Evolutionary conservation across 2,113 vertebrate genomes (phyloP).

Genomic region (Reinhardtius hippoglossoides): DNA sequence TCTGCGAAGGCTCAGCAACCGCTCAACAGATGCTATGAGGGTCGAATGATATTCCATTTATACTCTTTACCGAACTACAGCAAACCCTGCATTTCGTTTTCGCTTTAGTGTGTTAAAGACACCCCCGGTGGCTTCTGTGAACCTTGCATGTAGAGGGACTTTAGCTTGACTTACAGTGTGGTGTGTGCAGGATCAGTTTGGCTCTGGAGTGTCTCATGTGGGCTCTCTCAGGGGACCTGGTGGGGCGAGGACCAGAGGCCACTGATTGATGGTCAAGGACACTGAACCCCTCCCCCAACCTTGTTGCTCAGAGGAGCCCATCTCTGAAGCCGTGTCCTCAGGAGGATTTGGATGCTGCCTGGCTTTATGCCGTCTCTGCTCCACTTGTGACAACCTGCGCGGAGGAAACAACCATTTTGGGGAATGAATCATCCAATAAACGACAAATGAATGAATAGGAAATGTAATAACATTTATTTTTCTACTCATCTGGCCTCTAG

Average conservation of each 20-base stretch:
- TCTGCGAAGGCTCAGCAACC: constrained; percentile 22
- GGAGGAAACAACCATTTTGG: constrained; percentile 49
- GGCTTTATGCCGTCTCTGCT: constrained; percentile 51
- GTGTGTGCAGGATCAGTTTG: constrained; percentile 64
- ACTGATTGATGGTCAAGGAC: constrained; percentile 85
- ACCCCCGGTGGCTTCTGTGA: constrained; percentile 52
- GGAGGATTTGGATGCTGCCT: constrained; percentile 69
- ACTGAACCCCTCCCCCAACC: constrained; percentile 69
- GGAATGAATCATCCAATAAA: constrained; percentile 47
- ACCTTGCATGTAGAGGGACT: constrained; percentile 59
- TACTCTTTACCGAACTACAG: constrained; percentile 4
- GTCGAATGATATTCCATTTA: constrained; percentile 19
- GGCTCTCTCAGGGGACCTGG: constrained; percentile 63
- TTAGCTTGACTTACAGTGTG: constrained; percentile 61
- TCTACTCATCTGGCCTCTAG: background rate
- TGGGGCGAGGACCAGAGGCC: constrained; percentile 72
- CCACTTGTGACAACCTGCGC: constrained; percentile 45
- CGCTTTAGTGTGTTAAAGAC: constrained; percentile 41
- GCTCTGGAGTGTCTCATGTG: constrained; percentile 69
- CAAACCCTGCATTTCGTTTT: constrained; percentile 8
- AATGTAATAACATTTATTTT: constrained; percentile 3
- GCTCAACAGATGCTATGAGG: constrained; percentile 31
- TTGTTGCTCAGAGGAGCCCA: constrained; percentile 52
- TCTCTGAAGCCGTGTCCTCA: constrained; percentile 67
- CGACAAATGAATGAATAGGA: constrained; percentile 28